A percentile compares a stretch with the other conserved stretches of the same genome.
phyloP scores from a whole-genome alignment of 2,113 vertebrate genomes.

The Heterotilapia buettikoferi region DNA sequence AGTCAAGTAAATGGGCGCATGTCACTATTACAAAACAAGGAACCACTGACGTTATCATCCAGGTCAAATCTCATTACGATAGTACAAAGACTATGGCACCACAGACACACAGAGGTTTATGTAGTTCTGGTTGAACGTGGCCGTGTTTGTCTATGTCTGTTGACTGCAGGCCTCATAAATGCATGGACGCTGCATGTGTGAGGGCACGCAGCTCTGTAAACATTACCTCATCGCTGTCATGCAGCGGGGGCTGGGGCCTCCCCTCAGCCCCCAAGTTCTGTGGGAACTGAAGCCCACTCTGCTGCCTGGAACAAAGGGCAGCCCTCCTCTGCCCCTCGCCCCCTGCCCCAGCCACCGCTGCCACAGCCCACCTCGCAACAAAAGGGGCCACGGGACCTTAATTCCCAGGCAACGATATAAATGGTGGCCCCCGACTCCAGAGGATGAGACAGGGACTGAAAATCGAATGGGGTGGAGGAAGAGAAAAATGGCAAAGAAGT shows the following conservation, averaged over 20 bases:
- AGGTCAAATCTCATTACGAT: background rate
- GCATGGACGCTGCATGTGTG: slow-evolving; percentile 10
- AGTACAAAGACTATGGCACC: background rate
- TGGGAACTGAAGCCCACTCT: slow-evolving; percentile 81
- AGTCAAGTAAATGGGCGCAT: background rate
- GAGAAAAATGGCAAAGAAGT: slow-evolving; percentile 62
- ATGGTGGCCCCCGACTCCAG: slow-evolving; percentile 73
- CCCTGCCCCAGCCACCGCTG: slow-evolving; percentile 43
- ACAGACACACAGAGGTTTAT: background rate
- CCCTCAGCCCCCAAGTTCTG: slow-evolving; percentile 53
- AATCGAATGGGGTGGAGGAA: background rate
- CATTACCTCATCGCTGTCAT: slow-evolving; percentile 71
- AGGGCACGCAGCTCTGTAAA: slow-evolving; percentile 55
- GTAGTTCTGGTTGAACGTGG: background rate
- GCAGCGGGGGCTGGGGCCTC: slow-evolving; percentile 5
- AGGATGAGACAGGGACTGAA: slow-evolving; percentile 52
- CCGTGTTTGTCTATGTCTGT: background rate
- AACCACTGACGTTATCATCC: background rate
- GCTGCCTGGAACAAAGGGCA: slow-evolving; percentile 81
- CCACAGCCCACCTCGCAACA: slow-evolving; percentile 69
- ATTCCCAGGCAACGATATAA: slow-evolving; percentile 88
- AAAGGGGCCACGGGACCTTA: slow-evolving; percentile 80
- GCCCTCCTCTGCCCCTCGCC: slow-evolving; percentile 71
- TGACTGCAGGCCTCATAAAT: background rate
- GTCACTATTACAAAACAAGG: background rate